Evolutionary conservation across 2,888 invertebrate genomes (phyloP).

Genomic region (Acronicta alni): DNA sequence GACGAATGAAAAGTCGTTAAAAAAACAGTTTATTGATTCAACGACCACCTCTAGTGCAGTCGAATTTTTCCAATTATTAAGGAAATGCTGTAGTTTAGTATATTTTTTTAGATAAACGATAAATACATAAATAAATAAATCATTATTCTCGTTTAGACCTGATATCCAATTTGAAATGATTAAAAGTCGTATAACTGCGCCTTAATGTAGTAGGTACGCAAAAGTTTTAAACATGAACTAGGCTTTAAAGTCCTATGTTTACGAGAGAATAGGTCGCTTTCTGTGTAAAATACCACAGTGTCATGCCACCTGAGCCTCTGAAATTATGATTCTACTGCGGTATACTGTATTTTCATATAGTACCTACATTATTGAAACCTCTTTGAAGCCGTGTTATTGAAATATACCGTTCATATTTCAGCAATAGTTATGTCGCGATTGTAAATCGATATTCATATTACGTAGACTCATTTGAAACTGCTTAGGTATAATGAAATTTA

Average conservation of each 20-base stretch:
- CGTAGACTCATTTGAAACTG: neutral
- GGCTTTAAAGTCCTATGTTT: slow-evolving; percentile 66
- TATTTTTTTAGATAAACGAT: too few species aligned
- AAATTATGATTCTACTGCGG: slow-evolving; percentile 58
- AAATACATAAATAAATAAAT: too few species aligned
- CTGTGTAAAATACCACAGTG: slow-evolving; percentile 56
- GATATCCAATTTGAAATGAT: too few species aligned
- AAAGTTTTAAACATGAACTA: slow-evolving; percentile 62
- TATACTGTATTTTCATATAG: slow-evolving; percentile 52
- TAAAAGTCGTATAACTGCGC: too few species aligned
- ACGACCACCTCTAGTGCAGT: too few species aligned
- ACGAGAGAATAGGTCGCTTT: slow-evolving; percentile 56
- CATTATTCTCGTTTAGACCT: too few species aligned
- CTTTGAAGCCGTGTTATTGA: slow-evolving; percentile 23
- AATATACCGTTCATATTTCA: slow-evolving; percentile 15
- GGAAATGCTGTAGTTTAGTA: too few species aligned
- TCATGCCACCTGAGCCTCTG: slow-evolving; percentile 61
- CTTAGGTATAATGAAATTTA: too few species aligned
- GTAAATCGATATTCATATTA: neutral
- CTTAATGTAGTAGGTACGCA: slow-evolving; percentile 49
- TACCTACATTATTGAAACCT: slow-evolving; percentile 39
- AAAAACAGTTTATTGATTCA: too few species aligned
- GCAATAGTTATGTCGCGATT: slow-evolving; percentile 21
- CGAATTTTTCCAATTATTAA: too few species aligned
- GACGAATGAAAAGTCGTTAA: too few species aligned